Conservation (phyloP, 53 echinoderm and acorn worm genomes). For the Henricia sp. region DNA sequence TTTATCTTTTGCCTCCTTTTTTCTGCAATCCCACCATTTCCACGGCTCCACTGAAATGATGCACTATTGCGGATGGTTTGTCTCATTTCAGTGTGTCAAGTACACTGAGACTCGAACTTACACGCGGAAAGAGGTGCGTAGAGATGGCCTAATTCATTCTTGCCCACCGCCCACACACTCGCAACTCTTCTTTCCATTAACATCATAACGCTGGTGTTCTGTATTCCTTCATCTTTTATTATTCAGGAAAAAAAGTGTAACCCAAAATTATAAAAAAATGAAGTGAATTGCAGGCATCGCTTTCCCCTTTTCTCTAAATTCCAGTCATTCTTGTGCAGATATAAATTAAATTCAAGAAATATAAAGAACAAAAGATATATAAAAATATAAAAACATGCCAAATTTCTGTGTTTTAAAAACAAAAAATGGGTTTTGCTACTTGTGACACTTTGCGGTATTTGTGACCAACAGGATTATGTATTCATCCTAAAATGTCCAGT, state of each 20-base stretch:
- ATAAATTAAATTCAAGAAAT: no score
- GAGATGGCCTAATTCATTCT: conserved; percentile 55
- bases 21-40: no score
- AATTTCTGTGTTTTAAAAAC: no score
- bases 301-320: no score
- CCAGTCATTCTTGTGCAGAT: no score
- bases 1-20: no score
- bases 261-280: neutral
- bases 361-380: no score
- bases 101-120: conserved; percentile 55
- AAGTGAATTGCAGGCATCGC: neutral
- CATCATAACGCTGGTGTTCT: neutral
- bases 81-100: conserved; percentile 60
- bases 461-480: no score
- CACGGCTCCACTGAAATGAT: neutral
- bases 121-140: conserved; percentile 44
- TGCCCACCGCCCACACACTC: conserved; percentile 45
- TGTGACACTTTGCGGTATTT: no score
- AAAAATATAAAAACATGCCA: no score
- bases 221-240: neutral
- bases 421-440: no score
- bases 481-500: no score
- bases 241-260: neutral
- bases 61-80: conserved; percentile 34
- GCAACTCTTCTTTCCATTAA: conserved; percentile 58